Percentiles rank a stretch among this genome's conserved stretches.
phyloP scores from a whole-genome alignment of 2,113 vertebrate genomes.

The Abramis brama region DNA sequence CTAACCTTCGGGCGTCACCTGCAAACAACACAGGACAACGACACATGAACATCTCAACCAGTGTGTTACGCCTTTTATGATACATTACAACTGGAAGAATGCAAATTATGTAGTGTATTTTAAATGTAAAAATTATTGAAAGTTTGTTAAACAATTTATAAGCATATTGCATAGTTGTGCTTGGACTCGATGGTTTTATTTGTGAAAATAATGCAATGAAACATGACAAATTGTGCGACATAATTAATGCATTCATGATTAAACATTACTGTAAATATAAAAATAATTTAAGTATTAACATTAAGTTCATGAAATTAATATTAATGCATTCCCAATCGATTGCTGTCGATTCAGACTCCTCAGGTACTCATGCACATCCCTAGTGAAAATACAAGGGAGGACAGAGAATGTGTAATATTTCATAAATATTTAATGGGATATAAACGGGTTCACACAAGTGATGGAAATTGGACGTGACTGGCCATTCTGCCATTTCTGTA shows the following conservation, averaged over 20 bases:
- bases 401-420: not conserved
- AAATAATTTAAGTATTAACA: not conserved
- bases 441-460: constrained; percentile 10
- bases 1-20: constrained; percentile 89
- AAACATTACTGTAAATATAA: not conserved
- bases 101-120: not conserved
- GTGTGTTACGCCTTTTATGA: not conserved
- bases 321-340: too few relatives aligned
- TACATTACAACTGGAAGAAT: not conserved
- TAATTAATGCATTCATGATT: not conserved
- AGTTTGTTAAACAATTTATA: too few relatives aligned
- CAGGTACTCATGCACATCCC: not conserved
- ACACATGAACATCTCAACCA: not conserved
- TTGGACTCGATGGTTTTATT: too few relatives aligned
- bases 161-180: too few relatives aligned
- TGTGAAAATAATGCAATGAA: too few relatives aligned
- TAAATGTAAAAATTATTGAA: too few relatives aligned
- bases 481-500: not conserved
- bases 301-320: too few relatives aligned
- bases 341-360: not conserved
- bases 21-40: not conserved
- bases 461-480: constrained; percentile 36
- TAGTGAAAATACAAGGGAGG: not conserved
- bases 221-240: too few relatives aligned
- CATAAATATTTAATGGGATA: not conserved